Conservation (phyloP, 2,113 vertebrate species). For the Halcyon malimbica region DNA sequence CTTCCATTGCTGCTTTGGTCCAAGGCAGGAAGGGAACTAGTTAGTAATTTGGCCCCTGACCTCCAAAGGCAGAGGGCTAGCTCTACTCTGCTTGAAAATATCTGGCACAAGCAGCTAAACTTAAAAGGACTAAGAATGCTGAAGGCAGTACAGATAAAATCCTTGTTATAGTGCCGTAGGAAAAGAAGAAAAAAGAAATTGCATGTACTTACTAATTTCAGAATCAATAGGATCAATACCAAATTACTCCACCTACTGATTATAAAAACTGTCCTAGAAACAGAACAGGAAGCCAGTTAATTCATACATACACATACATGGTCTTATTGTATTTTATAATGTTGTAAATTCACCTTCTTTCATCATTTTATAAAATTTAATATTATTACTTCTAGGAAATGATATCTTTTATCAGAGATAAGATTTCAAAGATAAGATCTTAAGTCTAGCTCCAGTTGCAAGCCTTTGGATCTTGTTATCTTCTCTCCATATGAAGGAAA, state of each 20-base stretch:
- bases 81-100: not conserved
- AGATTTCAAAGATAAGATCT: not conserved
- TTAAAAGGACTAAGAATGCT: not conserved
- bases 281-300: not conserved
- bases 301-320: not conserved
- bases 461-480: not conserved
- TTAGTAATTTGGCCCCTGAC: not conserved
- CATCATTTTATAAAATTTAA: not conserved
- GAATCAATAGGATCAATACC: not conserved
- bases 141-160: not conserved
- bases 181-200: not conserved
- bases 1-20: not conserved
- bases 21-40: not conserved
- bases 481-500: not conserved
- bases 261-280: not conserved
- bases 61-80: not conserved
- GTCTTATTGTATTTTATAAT: not conserved
- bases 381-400: not conserved
- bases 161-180: rapidly evolving
- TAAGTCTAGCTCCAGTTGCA: not conserved
- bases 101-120: not conserved
- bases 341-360: not conserved
- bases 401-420: not conserved
- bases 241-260: not conserved
- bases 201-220: not conserved